phyloP scores from a whole-genome alignment of 2,888 invertebrate genomes.

The Spodoptera picta region DNA sequence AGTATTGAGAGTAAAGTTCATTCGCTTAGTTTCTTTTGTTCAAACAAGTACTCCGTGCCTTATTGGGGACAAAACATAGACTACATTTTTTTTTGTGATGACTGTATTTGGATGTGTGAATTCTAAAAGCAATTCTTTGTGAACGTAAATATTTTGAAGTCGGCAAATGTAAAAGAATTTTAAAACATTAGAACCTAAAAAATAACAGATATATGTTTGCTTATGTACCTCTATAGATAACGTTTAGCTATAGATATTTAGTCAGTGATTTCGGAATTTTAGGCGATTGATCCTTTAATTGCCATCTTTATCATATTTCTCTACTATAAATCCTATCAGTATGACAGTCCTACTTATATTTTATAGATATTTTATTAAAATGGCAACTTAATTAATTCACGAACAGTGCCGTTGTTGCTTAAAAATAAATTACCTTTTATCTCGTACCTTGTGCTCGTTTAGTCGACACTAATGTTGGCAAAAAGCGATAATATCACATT shows the following conservation, averaged over 20 bases:
- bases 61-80: too few species aligned
- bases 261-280: background rate
- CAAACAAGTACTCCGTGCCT: too few species aligned
- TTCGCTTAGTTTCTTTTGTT: slow-evolving; percentile 1
- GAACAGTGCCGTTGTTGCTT: slow-evolving; percentile 23
- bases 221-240: too few species aligned
- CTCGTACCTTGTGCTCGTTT: slow-evolving; percentile 34
- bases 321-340: slow-evolving; percentile 1
- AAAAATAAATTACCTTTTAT: slow-evolving; percentile 54
- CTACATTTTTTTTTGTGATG: too few species aligned
- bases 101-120: too few species aligned
- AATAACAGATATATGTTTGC: too few species aligned
- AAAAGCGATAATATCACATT: slow-evolving; percentile 60
- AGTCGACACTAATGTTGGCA: slow-evolving; percentile 58
- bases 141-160: too few species aligned
- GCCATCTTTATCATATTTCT: background rate
- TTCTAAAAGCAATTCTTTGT: too few species aligned
- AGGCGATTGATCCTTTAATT: background rate
- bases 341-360: slow-evolving; percentile 10
- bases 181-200: too few species aligned
- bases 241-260: too few species aligned
- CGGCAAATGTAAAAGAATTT: too few species aligned
- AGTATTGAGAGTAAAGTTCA: slow-evolving; percentile 4
- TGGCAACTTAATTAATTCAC: slow-evolving; percentile 29
- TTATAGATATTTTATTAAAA: slow-evolving; percentile 11